Evolutionary conservation across 2,113 vertebrate genomes (phyloP).

Genomic region (Micromys minutus): DNA sequence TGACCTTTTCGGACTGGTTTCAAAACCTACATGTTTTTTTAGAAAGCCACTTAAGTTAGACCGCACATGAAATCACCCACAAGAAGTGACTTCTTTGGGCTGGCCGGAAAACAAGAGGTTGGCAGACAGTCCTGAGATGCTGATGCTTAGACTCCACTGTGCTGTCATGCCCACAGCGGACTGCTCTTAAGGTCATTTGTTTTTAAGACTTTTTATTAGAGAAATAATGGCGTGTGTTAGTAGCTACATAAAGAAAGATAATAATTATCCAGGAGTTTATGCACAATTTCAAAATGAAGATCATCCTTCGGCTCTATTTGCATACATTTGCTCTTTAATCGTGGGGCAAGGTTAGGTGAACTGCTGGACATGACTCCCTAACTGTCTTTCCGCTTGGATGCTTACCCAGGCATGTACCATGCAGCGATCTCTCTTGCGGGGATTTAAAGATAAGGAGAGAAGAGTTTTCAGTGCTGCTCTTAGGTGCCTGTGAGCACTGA

Average conservation of each 20-base stretch:
- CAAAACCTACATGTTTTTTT: background rate
- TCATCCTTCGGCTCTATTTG: background rate
- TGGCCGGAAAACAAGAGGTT: background rate
- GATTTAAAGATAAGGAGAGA: background rate
- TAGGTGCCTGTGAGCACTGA: background rate
- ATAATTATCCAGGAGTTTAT: background rate
- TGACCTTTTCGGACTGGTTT: background rate
- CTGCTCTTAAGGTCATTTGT: conserved; percentile 27
- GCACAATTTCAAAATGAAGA: conserved; percentile 44
- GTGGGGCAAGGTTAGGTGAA: background rate
- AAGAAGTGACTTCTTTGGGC: background rate
- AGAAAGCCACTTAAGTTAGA: background rate
- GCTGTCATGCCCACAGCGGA: background rate
- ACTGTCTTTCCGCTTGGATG: background rate
- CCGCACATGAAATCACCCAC: background rate
- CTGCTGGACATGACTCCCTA: background rate
- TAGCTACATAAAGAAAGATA: background rate
- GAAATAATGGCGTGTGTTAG: background rate
- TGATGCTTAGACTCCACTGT: background rate
- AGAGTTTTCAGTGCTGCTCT: background rate
- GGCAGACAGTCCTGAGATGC: background rate
- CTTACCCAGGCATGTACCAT: background rate
- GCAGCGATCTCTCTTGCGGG: background rate
- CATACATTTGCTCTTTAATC: background rate
- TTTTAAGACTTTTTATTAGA: conserved; percentile 33